phyloP scores from a whole-genome alignment of 2,888 invertebrate species.

The Hartigia nigra region DNA sequence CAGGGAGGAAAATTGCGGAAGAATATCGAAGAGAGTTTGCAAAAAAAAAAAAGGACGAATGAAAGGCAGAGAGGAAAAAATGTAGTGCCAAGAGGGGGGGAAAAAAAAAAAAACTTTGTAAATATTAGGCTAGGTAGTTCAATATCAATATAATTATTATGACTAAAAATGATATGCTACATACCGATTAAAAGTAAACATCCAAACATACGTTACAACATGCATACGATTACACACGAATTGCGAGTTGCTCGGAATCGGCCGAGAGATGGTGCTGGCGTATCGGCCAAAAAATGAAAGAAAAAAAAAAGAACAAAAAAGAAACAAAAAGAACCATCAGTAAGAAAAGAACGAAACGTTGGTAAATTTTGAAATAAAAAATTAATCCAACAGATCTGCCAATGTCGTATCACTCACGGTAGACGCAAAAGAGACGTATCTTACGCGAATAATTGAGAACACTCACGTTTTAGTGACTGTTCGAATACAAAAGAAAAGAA shows the following conservation, averaged over 20 bases:
- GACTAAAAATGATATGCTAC: conserved; percentile 58
- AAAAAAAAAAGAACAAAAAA: not conserved
- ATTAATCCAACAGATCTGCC: not conserved
- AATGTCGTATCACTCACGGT: not conserved
- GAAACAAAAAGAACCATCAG: not conserved
- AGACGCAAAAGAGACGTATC: not conserved
- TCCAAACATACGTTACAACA: conserved; percentile 41
- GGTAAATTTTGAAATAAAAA: not conserved
- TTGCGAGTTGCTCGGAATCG: conserved; percentile 32
- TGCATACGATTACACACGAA: conserved; percentile 46
- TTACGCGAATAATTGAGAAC: conserved; percentile 13
- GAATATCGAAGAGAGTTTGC: conserved; percentile 19
- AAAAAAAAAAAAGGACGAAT: conserved; percentile 27
- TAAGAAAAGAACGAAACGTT: not conserved
- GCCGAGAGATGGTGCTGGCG: not conserved
- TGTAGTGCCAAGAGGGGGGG: conserved; percentile 59
- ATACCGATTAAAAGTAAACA: conserved; percentile 55
- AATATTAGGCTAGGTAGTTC: conserved; percentile 64
- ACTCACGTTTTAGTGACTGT: conserved; percentile 54
- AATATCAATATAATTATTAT: conserved; percentile 61
- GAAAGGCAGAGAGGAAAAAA: conserved; percentile 36
- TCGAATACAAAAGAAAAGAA: conserved; percentile 11
- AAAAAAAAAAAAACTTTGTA: conserved; percentile 49
- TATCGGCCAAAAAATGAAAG: not conserved
- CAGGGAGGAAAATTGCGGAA: conserved; percentile 32